These are phyloP conservation scores for Eolophus roseicapilla DNA, from an alignment of 2,113 vertebrate species.

Conservation along the genomic window DNA sequence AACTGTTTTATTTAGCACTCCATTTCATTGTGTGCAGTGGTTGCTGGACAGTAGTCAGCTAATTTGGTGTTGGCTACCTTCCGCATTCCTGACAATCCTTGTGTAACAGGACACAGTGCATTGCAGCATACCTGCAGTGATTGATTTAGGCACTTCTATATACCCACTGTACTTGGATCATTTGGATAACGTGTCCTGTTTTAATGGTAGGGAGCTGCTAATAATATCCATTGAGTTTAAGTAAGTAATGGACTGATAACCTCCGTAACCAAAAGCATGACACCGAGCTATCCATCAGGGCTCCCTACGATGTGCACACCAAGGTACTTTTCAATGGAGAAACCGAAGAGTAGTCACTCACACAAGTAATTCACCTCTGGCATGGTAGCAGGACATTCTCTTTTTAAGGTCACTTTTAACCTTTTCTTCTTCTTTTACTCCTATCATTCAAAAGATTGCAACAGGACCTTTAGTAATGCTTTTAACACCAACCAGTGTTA, in stretches of 20 bases:
- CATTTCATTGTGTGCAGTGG: not conserved
- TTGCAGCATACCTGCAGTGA: not conserved
- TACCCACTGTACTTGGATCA: no score
- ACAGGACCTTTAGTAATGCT: not conserved
- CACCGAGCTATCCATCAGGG: fast-evolving
- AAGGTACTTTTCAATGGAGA: not conserved
- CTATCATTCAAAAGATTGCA: not conserved
- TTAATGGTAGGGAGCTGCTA: not conserved
- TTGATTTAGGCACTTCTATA: not conserved
- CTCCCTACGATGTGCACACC: not conserved
- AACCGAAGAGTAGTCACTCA: not conserved
- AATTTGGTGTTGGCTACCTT: not conserved
- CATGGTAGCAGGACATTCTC: not conserved
- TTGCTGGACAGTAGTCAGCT: not conserved
- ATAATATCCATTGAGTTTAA: not conserved
- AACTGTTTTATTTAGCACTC: not conserved
- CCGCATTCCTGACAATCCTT: not conserved
- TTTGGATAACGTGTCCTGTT: not conserved
- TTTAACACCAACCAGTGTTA: not conserved
- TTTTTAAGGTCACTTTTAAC: not conserved
- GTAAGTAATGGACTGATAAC: not conserved
- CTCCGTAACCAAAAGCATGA: fast-evolving
- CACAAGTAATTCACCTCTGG: not conserved
- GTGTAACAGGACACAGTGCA: not conserved
- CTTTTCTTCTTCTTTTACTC: not conserved